phyloP scores from a whole-genome alignment of 1,140 invertebrate species.

The Rhagoletis zephyria region DNA sequence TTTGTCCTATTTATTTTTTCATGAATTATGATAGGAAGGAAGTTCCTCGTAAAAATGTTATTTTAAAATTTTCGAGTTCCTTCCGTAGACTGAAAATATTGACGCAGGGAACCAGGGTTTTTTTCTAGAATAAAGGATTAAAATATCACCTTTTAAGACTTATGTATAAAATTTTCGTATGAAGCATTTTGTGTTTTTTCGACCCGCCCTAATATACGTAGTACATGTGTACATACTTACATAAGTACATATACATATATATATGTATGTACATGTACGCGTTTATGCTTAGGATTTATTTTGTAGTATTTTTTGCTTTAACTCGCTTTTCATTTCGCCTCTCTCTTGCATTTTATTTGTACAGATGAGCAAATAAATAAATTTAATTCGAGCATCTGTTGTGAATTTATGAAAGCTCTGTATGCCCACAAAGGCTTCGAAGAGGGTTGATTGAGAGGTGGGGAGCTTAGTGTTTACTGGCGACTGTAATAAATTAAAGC shows the following conservation, averaged over 20 bases:
- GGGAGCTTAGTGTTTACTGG: background rate
- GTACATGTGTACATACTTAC: background rate
- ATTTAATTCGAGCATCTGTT: constrained; percentile 43
- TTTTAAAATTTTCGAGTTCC: no score
- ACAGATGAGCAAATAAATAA: background rate
- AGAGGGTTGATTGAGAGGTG: background rate
- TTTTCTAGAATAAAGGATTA: no score
- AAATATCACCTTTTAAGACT: no score
- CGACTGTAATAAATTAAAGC: background rate
- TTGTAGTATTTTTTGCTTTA: background rate
- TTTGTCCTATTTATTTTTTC: no score
- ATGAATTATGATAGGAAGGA: no score
- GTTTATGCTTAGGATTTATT: background rate
- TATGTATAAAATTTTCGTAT: no score
- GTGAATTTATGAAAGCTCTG: constrained; percentile 17
- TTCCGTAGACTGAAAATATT: no score
- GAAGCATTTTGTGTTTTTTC: no score
- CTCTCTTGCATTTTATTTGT: background rate
- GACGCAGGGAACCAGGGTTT: no score
- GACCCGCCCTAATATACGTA: no score
- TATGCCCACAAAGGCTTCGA: background rate
- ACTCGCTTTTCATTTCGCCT: background rate
- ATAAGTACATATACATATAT: background rate
- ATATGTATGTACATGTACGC: background rate
- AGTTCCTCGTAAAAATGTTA: no score